Conservation (phyloP, 2,888 invertebrate genomes). For the Arrhopalites spinosus region DNA sequence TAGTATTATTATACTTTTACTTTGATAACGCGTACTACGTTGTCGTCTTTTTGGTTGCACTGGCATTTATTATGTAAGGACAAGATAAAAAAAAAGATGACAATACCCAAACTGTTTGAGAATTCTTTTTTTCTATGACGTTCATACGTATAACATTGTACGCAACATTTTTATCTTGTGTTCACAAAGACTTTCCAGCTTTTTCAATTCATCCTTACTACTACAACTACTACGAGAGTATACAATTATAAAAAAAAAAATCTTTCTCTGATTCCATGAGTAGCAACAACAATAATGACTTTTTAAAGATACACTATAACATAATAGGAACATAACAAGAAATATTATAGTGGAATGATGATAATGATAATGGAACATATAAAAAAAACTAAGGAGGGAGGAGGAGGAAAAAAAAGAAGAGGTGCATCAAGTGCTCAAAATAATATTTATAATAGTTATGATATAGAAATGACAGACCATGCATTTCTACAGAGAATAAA, state of each 20-base stretch:
- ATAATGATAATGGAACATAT: conserved; percentile 3
- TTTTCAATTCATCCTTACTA: too few relatives aligned
- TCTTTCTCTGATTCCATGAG: neutral
- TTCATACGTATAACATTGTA: too few relatives aligned
- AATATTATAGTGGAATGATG: neutral
- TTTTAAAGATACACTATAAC: neutral
- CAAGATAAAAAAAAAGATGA: too few relatives aligned
- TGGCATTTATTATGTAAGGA: too few relatives aligned
- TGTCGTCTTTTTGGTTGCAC: too few relatives aligned
- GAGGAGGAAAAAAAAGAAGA: neutral
- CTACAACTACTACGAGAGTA: neutral
- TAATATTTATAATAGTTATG: neutral
- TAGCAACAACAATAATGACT: neutral
- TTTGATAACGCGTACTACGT: neutral
- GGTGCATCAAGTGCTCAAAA: too few relatives aligned
- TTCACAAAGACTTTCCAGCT: too few relatives aligned
- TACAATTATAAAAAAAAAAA: neutral
- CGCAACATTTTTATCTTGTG: too few relatives aligned
- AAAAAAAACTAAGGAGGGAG: too few relatives aligned
- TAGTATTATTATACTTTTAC: too few relatives aligned
- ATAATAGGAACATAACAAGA: neutral
- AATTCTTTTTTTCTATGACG: too few relatives aligned
- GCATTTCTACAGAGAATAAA: neutral
- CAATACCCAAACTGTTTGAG: too few relatives aligned
- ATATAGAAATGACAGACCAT: neutral